phyloP scores from a whole-genome alignment of 2,888 invertebrate genomes.

The Netelia melanura region DNA sequence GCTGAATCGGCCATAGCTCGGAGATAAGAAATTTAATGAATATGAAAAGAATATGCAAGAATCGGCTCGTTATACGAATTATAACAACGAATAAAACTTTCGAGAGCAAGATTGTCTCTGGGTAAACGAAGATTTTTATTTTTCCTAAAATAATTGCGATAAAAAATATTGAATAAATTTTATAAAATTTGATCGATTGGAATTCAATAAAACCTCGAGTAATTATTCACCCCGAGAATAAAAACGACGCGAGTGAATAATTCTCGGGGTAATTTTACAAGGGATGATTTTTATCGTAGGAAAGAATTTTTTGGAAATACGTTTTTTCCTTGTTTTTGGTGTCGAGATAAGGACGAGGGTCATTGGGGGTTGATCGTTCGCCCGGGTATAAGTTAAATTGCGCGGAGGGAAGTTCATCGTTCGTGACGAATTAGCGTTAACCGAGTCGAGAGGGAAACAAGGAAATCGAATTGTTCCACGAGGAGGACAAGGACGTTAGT shows the following conservation, averaged over 20 bases:
- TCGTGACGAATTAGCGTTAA: constrained; percentile 30
- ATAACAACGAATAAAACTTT: neutral
- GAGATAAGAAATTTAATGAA: neutral
- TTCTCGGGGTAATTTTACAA: too few relatives aligned
- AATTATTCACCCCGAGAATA: too few relatives aligned
- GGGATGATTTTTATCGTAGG: too few relatives aligned
- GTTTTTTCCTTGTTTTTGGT: neutral
- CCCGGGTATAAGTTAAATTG: constrained; percentile 38
- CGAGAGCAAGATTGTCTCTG: neutral
- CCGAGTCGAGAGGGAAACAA: constrained; percentile 20
- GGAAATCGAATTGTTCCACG: constrained; percentile 20
- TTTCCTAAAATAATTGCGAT: too few relatives aligned
- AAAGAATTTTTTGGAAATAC: too few relatives aligned
- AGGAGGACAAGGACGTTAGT: neutral
- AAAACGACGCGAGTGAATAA: too few relatives aligned
- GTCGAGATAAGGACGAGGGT: neutral
- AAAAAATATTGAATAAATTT: too few relatives aligned
- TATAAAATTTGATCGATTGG: too few relatives aligned
- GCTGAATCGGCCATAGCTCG: neutral
- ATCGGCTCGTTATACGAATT: neutral
- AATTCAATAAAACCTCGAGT: too few relatives aligned
- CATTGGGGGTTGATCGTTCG: neutral
- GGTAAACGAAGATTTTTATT: neutral
- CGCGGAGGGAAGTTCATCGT: constrained; percentile 5
- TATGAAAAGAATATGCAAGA: neutral